Evolutionary conservation across 2,113 vertebrate genomes (phyloP).

Genomic region (Anser cygnoides): DNA sequence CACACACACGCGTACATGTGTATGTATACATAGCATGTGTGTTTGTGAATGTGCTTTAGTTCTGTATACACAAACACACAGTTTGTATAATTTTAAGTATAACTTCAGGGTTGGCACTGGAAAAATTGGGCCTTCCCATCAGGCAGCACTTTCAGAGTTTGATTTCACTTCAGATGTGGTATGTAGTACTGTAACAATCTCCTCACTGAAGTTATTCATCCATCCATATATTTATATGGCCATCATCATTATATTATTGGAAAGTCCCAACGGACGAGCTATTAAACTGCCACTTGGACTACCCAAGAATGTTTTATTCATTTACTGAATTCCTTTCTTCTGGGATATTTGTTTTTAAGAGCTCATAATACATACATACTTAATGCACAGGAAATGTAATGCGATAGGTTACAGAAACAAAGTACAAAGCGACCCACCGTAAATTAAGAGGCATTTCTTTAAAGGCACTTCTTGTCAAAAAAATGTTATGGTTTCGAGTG

Average conservation of each 20-base stretch:
- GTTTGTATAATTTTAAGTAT: neutral
- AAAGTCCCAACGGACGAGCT: conserved; percentile 14
- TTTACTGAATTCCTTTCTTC: conserved; percentile 47
- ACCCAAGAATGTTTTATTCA: conserved; percentile 38
- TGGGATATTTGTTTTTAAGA: conserved; percentile 48
- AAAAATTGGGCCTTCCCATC: neutral
- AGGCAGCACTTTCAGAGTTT: conserved; percentile 1
- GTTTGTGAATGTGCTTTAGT: neutral
- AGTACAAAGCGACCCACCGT: neutral
- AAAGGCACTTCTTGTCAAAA: conserved; percentile 43
- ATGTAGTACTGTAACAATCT: conserved; percentile 23
- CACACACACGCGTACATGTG: accelerated
- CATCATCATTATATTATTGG: conserved; percentile 1
- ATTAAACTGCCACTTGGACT: conserved; percentile 11
- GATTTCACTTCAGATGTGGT: neutral
- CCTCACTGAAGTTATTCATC: conserved; percentile 13
- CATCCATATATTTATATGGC: conserved; percentile 29
- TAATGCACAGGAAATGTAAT: conserved; percentile 28
- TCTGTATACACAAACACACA: neutral
- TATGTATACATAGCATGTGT: neutral
- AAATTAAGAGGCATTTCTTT: neutral
- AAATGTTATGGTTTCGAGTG: conserved; percentile 38
- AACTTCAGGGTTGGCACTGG: neutral
- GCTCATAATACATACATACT: neutral
- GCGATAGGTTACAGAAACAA: conserved; percentile 31